These are phyloP conservation scores for Thunnus maccoyii DNA, from an alignment of 2,113 vertebrate genomes.

Conservation along the genomic window DNA sequence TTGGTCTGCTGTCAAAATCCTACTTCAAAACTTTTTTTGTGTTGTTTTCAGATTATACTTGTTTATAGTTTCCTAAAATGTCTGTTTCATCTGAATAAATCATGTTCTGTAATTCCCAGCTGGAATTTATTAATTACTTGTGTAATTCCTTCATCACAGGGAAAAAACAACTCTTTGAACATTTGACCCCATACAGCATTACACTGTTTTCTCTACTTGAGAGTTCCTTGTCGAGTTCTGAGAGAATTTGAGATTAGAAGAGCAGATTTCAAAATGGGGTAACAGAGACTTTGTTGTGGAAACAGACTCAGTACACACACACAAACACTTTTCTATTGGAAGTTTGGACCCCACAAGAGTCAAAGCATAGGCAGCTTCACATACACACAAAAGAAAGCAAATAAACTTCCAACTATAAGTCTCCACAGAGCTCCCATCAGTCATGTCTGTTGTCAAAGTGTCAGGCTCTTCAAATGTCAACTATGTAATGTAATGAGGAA, in stretches of 20 bases:
- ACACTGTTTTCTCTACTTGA: not conserved
- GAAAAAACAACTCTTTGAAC: conserved; percentile 12
- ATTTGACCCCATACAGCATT: not conserved
- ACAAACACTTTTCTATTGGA: not conserved
- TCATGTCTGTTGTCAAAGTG: conserved; percentile 8
- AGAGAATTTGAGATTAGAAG: conserved; percentile 46
- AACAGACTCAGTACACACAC: not conserved
- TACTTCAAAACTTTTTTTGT: not conserved
- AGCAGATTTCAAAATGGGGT: conserved; percentile 22
- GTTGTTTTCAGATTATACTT: not conserved
- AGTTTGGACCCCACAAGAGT: conserved; percentile 11
- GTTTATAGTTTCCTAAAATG: not conserved
- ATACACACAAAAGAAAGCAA: not conserved
- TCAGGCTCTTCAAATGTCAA: not conserved
- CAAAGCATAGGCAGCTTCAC: not conserved
- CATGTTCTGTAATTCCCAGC: not conserved
- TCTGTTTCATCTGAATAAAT: not conserved
- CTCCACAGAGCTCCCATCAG: conserved; percentile 19
- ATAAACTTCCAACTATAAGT: not conserved
- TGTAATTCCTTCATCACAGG: not conserved
- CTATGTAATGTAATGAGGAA: not conserved
- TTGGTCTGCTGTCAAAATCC: too few relatives aligned
- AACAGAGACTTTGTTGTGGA: not conserved
- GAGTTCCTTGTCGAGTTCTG: conserved; percentile 19
- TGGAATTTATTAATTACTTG: not conserved